Conservation (phyloP, 1,140 invertebrate genomes). For the Telenomus remus region DNA sequence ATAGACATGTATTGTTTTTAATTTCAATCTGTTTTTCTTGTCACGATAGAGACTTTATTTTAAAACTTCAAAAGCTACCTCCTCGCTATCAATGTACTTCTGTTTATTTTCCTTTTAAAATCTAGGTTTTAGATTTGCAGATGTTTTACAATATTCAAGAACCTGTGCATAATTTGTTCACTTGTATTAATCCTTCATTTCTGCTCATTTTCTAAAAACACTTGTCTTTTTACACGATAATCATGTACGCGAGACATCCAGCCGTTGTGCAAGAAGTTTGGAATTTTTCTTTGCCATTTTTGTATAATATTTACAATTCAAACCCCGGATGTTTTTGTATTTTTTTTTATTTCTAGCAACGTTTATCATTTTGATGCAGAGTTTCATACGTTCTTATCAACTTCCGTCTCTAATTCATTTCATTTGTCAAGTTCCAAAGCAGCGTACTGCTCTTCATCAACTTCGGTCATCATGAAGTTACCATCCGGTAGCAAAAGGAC, state of each 20-base stretch:
- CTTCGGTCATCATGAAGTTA: constrained; percentile 88
- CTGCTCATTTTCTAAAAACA: constrained; percentile 57
- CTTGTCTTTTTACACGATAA: constrained; percentile 29
- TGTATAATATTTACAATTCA: constrained; percentile 71
- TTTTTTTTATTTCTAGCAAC: too few relatives aligned
- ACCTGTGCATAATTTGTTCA: neutral
- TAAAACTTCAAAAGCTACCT: neutral
- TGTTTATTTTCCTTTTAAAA: constrained; percentile 11
- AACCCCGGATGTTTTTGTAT: too few relatives aligned
- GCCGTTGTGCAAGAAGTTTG: constrained; percentile 43
- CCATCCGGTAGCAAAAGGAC: constrained; percentile 87
- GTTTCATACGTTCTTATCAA: constrained; percentile 28
- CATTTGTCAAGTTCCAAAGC: constrained; percentile 81
- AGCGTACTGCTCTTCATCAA: constrained; percentile 88
- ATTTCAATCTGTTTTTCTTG: constrained; percentile 20
- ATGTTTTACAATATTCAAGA: constrained; percentile 14
- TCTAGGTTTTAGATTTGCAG: constrained; percentile 26
- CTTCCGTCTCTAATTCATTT: constrained; percentile 45
- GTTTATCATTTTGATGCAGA: neutral
- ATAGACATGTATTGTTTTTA: constrained; percentile 27
- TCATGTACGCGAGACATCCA: constrained; percentile 28
- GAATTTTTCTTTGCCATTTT: constrained; percentile 41
- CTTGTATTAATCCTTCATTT: neutral
- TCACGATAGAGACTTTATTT: constrained; percentile 10
- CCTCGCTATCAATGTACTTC: too few relatives aligned